Percentiles rank a stretch among this genome's conserved stretches.
Evolutionary conservation across 2,888 invertebrate species (phyloP).

Genomic region (Heliothis peltigera): DNA sequence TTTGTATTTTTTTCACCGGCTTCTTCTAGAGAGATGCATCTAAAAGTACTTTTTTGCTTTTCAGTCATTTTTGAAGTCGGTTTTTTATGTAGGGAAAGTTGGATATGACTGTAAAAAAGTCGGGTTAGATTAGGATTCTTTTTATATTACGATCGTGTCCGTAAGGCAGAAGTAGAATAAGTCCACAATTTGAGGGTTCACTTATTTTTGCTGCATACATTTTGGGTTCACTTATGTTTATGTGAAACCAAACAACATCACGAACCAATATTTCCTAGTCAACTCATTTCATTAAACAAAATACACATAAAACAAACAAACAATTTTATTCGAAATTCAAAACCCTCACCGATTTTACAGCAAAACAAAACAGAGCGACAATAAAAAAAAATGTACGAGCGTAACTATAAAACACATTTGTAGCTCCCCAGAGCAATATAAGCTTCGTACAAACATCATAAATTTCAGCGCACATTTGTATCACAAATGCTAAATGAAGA

Average conservation of each 20-base stretch:
- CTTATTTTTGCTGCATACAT: no score
- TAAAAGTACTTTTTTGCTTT: no score
- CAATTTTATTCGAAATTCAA: constrained; percentile 29
- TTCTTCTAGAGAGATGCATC: no score
- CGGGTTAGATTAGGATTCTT: no score
- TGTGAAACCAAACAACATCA: not conserved
- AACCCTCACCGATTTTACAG: constrained; percentile 24
- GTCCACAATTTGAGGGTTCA: no score
- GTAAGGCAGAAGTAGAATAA: no score
- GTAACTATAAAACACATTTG: constrained; percentile 57
- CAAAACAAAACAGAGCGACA: constrained; percentile 27
- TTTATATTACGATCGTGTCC: no score
- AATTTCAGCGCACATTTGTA: constrained; percentile 56
- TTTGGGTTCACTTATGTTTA: no score
- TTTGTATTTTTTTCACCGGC: no score
- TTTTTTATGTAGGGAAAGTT: no score
- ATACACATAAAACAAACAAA: constrained; percentile 3
- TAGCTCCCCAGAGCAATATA: constrained; percentile 52
- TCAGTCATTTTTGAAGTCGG: no score
- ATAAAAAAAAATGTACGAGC: constrained; percentile 43
- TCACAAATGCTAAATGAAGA: constrained; percentile 67
- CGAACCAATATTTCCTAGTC: not conserved
- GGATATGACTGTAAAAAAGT: no score
- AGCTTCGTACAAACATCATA: constrained; percentile 52
- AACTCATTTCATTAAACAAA: not conserved